Conservation (phyloP, 2,113 vertebrate species). For the Corythoichthys haematopterus region DNA sequence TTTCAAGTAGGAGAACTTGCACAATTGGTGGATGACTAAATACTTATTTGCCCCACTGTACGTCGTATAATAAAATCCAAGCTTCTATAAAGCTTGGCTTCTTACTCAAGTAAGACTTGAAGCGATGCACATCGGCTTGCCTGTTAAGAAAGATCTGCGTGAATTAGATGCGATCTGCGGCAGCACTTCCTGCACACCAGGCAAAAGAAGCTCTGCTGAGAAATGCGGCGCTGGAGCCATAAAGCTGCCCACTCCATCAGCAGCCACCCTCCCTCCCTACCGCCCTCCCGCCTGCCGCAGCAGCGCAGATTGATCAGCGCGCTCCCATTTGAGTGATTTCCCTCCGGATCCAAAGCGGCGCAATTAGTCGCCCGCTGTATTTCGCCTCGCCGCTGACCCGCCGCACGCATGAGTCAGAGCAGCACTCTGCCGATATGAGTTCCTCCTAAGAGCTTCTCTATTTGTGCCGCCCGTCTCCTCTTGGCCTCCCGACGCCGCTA, state of each 20-base stretch:
- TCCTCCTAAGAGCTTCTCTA: slow-evolving; percentile 48
- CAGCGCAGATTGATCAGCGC: slow-evolving; percentile 58
- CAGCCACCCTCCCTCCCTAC: background rate
- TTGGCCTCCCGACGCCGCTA: slow-evolving; percentile 34
- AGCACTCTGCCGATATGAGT: slow-evolving; percentile 55
- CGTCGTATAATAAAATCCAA: background rate
- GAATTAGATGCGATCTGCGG: slow-evolving; percentile 1
- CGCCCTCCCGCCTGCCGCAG: background rate
- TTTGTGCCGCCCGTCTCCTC: slow-evolving; percentile 44
- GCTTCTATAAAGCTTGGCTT: background rate
- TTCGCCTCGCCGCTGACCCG: slow-evolving; percentile 40
- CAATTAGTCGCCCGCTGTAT: slow-evolving; percentile 60
- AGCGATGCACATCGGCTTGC: background rate
- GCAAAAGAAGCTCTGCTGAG: slow-evolving; percentile 28
- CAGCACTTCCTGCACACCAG: slow-evolving; percentile 8
- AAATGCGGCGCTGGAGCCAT: slow-evolving; percentile 49
- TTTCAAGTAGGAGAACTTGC: too few relatives aligned
- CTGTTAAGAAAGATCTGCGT: background rate
- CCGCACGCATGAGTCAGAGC: slow-evolving; percentile 35
- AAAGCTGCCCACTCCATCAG: slow-evolving; percentile 64
- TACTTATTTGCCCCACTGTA: too few relatives aligned
- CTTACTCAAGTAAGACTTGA: background rate
- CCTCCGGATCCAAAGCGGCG: slow-evolving; percentile 59
- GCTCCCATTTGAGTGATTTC: slow-evolving; percentile 66
- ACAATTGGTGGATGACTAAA: too few relatives aligned